Base-by-base conservation (phyloP, 2,888 invertebrate species). In the Mechanitis messenoides region DNA sequence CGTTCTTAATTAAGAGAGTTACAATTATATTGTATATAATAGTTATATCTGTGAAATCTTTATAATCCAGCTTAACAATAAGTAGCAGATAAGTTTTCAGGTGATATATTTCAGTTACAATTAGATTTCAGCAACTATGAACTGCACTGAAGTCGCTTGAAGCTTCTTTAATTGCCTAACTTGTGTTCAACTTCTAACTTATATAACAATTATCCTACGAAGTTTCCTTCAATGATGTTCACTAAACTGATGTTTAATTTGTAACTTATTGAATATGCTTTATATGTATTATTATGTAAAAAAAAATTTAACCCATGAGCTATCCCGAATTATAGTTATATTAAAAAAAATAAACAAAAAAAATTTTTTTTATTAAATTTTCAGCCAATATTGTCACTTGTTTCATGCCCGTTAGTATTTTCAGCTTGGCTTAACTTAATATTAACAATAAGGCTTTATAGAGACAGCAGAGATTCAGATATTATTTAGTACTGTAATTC, bases 391-490 rank as follows among this genome's bases (percentile, higher is more conserved):
- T 54, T 33, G 63, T 61, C 59, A 61, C 63, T 59, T 45, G 61
- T 65, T 63, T 58, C 65, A 59, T 61, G 59, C 55, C 61, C 63
- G 63, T 67, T 65, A 65, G 67, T 66, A 66, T 69, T 72, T 70
- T 62, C 64, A 60, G 66, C 69, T 62, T 66, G 69, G 66, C 64
- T 67, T 66, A 67, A 68, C 69, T 64, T 56, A 62, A 64, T 65
- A 65, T 63, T 64, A 59, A 63, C 61, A 61, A 59, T 63, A 63
- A 61, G 63, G 57, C 65, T 65, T 55, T 60, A 53, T 60, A 63
- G 60, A 63, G 54, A 42, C 57, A 56, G 60, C 55, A 56, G 45
- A 58, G 57, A 54, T 45, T 55, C 57, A 61, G 59, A 63, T 55
- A 46, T 58, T 57, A 55, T 59, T 55, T 55, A 45, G 60, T 57